Percentiles rank a stretch among this genome's conserved stretches.
These are phyloP conservation scores for Baccha elongata DNA, from an alignment of 2,888 invertebrate genomes.

Conservation along the genomic window DNA sequence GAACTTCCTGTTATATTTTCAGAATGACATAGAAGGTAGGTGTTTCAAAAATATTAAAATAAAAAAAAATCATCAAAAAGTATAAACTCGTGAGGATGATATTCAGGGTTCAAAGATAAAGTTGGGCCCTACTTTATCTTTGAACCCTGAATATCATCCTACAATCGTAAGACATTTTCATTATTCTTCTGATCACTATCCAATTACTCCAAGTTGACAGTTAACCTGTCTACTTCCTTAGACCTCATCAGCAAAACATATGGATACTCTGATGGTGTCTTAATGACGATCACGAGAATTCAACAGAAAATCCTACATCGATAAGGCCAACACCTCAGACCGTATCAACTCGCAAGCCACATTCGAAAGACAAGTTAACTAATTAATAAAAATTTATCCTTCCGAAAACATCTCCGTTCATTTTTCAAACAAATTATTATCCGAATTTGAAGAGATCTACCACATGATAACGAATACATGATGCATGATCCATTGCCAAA, in stretches of 20 bases:
- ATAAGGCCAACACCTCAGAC: constrained; percentile 58
- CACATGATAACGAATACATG: constrained; percentile 51
- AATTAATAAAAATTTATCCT: constrained; percentile 72
- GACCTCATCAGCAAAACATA: constrained; percentile 38
- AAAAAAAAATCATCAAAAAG: too few relatives aligned
- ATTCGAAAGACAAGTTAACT: constrained; percentile 57
- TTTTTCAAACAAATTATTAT: constrained; percentile 74
- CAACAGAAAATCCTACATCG: constrained; percentile 56
- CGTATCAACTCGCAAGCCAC: constrained; percentile 32
- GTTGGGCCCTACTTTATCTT: too few relatives aligned
- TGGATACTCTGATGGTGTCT: constrained; percentile 17
- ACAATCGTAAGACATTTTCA: constrained; percentile 13
- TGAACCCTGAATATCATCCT: not conserved
- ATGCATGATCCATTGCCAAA: constrained; percentile 70
- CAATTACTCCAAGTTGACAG: constrained; percentile 63
- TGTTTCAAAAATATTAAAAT: too few relatives aligned
- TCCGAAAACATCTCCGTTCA: constrained; percentile 60
- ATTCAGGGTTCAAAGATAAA: too few relatives aligned
- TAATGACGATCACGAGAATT: constrained; percentile 54
- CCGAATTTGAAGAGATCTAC: constrained; percentile 67
- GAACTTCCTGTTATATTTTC: too few relatives aligned
- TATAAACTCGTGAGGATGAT: too few relatives aligned
- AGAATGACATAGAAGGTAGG: too few relatives aligned
- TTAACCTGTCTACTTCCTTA: constrained; percentile 44
- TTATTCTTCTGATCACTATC: constrained; percentile 50